Evolutionary conservation across 2,113 vertebrate genomes (phyloP).

Genomic region (Heliornis fulica): DNA sequence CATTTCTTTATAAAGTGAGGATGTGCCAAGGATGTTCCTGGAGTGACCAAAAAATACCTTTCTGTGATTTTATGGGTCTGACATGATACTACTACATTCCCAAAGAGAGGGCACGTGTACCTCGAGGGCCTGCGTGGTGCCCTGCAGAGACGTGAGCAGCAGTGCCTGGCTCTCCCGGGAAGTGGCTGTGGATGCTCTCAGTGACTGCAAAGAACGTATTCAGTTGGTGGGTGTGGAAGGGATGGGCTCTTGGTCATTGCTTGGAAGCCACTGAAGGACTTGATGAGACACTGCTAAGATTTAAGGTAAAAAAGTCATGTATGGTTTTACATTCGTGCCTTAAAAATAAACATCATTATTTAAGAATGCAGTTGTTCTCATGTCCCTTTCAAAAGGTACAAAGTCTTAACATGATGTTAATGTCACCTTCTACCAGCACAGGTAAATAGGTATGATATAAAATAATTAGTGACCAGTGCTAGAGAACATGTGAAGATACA

Average conservation of each 20-base stretch:
- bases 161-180: neutral
- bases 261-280: neutral
- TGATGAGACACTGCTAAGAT: neutral
- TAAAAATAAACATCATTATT: neutral
- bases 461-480: neutral
- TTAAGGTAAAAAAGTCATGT: neutral
- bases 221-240: neutral
- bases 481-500: neutral
- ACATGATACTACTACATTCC: neutral
- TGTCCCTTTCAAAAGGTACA: neutral
- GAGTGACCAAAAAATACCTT: neutral
- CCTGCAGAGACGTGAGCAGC: neutral
- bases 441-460: neutral
- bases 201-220: fast-evolving
- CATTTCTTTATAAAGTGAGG: neutral
- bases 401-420: neutral
- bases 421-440: neutral
- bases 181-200: neutral
- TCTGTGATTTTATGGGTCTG: neutral
- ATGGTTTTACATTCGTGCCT: neutral
- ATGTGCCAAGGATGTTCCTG: neutral
- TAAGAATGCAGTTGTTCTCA: neutral
- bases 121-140: neutral
- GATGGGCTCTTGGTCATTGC: neutral
- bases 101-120: neutral